Evolutionary conservation across 2,888 invertebrate genomes (phyloP).

Genomic region (Epirrhoe alternata): DNA sequence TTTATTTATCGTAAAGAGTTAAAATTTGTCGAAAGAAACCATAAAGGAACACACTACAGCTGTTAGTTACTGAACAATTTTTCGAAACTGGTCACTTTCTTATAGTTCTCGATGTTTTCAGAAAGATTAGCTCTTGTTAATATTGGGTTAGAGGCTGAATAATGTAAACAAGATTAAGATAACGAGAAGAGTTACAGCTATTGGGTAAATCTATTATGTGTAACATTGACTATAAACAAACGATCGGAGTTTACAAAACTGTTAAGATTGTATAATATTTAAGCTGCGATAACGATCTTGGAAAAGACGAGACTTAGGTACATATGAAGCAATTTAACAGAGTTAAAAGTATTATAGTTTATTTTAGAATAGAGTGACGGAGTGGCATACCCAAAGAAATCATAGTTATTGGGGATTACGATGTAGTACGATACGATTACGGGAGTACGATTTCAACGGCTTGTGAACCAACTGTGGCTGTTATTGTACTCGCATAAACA

Average conservation of each 20-base stretch:
- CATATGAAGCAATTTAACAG: background rate
- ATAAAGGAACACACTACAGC: background rate
- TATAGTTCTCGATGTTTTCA: slow-evolving; percentile 65
- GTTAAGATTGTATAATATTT: slow-evolving; percentile 41
- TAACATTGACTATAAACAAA: slow-evolving; percentile 64
- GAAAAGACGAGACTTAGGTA: slow-evolving; percentile 1
- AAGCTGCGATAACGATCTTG: slow-evolving; percentile 17
- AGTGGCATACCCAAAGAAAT: slow-evolving; percentile 1
- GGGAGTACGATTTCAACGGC: slow-evolving; percentile 50
- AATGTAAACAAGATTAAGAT: slow-evolving; percentile 72
- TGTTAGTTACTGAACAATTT: slow-evolving; percentile 43
- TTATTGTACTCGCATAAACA: slow-evolving; percentile 6
- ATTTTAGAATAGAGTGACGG: slow-evolving; percentile 7
- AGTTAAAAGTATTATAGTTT: background rate
- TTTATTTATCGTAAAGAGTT: background rate
- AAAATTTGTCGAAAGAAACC: background rate
- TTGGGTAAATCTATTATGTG: slow-evolving; percentile 56
- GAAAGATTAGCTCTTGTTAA: slow-evolving; percentile 63
- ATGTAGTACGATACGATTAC: too few relatives aligned
- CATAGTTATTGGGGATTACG: slow-evolving; percentile 18
- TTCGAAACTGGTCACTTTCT: slow-evolving; percentile 54
- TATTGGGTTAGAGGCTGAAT: slow-evolving; percentile 63
- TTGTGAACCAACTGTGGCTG: slow-evolving; percentile 39
- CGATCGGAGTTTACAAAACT: slow-evolving; percentile 58
- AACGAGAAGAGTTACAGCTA: slow-evolving; percentile 63